Conservation (phyloP, 2,797 vertebrate genomes). For the Poecilia gillii region DNA sequence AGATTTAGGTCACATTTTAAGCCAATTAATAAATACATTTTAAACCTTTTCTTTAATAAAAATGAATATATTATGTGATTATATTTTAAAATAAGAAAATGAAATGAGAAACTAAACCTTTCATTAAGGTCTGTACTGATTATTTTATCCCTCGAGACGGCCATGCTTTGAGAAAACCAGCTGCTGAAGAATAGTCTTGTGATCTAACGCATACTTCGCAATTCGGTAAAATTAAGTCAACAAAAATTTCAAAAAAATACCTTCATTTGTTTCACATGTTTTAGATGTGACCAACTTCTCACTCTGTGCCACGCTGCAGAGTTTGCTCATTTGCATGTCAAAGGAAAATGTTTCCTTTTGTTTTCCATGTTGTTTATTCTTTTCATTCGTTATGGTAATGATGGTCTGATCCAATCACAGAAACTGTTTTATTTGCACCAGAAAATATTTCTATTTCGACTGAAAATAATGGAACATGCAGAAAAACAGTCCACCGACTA, state of each 20-base stretch:
- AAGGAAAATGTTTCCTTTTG: slow-evolving; percentile 36
- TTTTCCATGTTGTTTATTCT: slow-evolving; percentile 23
- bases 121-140: slow-evolving; percentile 71
- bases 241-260: slow-evolving; percentile 36
- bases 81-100: slow-evolving; percentile 89
- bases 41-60: slow-evolving; percentile 87
- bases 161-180: slow-evolving; percentile 33
- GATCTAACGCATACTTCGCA: slow-evolving; percentile 28
- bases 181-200: slow-evolving; percentile 30
- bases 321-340: slow-evolving; percentile 62
- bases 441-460: slow-evolving; percentile 63
- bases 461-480: slow-evolving; percentile 63
- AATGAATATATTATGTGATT: slow-evolving; percentile 55
- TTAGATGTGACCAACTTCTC: slow-evolving; percentile 1
- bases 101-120: slow-evolving; percentile 87
- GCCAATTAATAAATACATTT: slow-evolving; percentile 96
- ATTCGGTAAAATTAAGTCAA: slow-evolving; percentile 41
- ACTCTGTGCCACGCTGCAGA: slow-evolving; percentile 10
- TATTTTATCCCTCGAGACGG: slow-evolving; percentile 63
- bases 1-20: slow-evolving; percentile 81
- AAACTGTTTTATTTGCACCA: slow-evolving; percentile 56
- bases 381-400: slow-evolving; percentile 30
- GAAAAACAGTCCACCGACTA: slow-evolving; percentile 75
- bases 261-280: slow-evolving; percentile 53
- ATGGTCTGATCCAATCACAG: slow-evolving; percentile 58